These are phyloP conservation scores for Cichlasoma orientale DNA, from an alignment of 2,797 vertebrate species.

Conservation along the genomic window DNA sequence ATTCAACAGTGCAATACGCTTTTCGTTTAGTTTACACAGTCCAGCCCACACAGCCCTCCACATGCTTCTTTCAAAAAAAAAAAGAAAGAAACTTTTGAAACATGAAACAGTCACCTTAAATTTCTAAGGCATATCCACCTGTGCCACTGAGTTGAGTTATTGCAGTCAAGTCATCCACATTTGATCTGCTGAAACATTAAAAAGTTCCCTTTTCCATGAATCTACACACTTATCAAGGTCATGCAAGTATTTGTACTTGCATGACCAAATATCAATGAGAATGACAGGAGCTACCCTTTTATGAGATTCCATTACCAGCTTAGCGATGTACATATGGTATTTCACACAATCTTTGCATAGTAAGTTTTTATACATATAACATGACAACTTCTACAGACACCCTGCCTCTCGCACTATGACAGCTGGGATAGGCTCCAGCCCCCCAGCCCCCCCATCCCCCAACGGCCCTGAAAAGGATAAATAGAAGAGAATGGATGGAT, in stretches of 20 bases:
- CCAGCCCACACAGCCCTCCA: not conserved
- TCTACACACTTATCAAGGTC: not conserved
- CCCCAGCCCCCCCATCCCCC: too few species aligned
- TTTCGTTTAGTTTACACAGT: not conserved
- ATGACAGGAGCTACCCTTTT: not conserved
- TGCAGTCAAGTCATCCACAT: not conserved
- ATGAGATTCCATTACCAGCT: not conserved
- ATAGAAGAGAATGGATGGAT: too few species aligned
- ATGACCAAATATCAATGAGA: too few species aligned
- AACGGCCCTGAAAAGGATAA: too few species aligned
- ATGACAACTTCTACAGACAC: not conserved
- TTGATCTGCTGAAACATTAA: not conserved
- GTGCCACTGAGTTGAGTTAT: not conserved
- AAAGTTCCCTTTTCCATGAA: not conserved
- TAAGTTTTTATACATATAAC: not conserved
- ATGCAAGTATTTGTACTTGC: not conserved
- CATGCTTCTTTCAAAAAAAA: not conserved
- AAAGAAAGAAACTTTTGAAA: not conserved
- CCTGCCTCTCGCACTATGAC: too few species aligned
- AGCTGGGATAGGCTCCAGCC: too few species aligned
- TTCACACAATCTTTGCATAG: not conserved
- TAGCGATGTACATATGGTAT: not conserved
- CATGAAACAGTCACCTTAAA: not conserved
- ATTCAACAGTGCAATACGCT: not conserved
- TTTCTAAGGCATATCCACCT: not conserved